Percentiles rank a stretch among this genome's conserved stretches.
Conservation (phyloP, 2,113 vertebrate species). For the Ahaetulla prasina region DNA sequence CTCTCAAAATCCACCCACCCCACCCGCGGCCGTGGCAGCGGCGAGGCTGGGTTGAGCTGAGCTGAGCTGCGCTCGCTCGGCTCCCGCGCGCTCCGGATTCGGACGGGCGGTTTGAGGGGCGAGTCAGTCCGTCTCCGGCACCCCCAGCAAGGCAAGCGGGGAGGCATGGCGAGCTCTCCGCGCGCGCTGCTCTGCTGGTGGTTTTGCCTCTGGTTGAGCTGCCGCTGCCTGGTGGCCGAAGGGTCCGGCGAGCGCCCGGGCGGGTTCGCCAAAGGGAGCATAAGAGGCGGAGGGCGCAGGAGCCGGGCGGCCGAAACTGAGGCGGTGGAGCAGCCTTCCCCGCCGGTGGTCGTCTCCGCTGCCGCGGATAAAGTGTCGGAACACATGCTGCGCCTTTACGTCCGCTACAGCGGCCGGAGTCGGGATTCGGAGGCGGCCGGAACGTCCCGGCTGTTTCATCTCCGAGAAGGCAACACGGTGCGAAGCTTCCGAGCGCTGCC, state of each 20-base stretch:
- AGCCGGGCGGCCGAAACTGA: slow-evolving; percentile 23
- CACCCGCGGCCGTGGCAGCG: background rate
- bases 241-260: slow-evolving; percentile 37
- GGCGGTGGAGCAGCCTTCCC: slow-evolving; percentile 18
- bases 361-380: slow-evolving; percentile 79
- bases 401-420: slow-evolving; percentile 71
- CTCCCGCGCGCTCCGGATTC: background rate
- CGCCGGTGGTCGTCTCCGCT: slow-evolving; percentile 31
- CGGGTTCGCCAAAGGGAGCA: slow-evolving; percentile 40
- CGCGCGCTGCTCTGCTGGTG: slow-evolving; percentile 55
- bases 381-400: slow-evolving; percentile 90
- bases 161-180: slow-evolving; percentile 70
- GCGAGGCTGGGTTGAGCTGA: background rate
- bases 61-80: background rate
- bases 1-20: background rate
- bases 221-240: slow-evolving; percentile 72
- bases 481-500: slow-evolving; percentile 73
- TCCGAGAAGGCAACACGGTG: slow-evolving; percentile 81
- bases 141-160: background rate
- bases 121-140: background rate
- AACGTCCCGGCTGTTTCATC: background rate
- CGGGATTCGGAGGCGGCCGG: background rate
- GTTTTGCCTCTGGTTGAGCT: slow-evolving; percentile 70
- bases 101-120: background rate
- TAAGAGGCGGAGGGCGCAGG: background rate